These are phyloP conservation scores for Heliocidaris erythrogramma DNA, from an alignment of 35 echinoderm and acorn worm genomes.

Conservation along the genomic window DNA sequence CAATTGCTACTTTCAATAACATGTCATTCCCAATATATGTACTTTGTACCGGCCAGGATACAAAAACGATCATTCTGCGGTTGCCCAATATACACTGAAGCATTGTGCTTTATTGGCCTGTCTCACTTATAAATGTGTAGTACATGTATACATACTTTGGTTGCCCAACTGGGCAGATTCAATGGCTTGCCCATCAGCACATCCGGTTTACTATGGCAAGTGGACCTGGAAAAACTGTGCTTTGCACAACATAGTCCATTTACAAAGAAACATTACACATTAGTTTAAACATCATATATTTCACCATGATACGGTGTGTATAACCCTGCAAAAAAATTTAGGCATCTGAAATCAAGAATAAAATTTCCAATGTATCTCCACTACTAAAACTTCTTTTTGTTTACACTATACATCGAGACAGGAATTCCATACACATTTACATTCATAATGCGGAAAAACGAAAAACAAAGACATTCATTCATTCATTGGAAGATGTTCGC, in stretches of 20 bases:
- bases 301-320: background rate
- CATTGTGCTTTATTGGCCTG: too few species aligned
- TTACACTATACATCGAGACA: background rate
- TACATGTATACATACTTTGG: too few species aligned
- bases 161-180: background rate
- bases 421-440: background rate
- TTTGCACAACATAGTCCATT: too few species aligned
- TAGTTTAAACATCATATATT: background rate
- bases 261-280: background rate
- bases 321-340: background rate
- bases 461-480: background rate
- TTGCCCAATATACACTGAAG: too few species aligned
- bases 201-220: background rate
- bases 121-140: too few species aligned
- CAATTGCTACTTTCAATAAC: too few species aligned
- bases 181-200: background rate
- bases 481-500: background rate
- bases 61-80: too few species aligned
- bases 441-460: background rate
- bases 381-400: background rate
- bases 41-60: too few species aligned
- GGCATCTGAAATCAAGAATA: background rate
- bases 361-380: background rate
- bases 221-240: background rate
- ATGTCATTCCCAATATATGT: too few species aligned